Conservation (phyloP, 2,888 invertebrate genomes). For the Synergus laeviventris region DNA sequence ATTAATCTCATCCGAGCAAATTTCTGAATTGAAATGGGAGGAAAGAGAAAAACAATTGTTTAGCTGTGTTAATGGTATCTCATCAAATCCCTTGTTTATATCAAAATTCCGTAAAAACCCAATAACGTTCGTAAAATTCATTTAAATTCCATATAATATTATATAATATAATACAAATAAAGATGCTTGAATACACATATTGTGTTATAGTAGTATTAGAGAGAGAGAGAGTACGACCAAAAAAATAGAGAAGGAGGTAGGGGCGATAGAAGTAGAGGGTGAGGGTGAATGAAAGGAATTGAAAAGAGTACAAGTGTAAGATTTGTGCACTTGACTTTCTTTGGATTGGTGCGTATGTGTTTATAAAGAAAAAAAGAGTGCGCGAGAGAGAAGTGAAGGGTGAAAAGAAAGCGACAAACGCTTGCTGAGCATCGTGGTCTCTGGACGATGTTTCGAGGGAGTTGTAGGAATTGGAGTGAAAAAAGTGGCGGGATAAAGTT, state of each 20-base stretch:
- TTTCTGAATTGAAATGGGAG: not conserved
- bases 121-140: no score
- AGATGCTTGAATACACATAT: not conserved
- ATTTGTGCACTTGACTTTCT: not conserved
- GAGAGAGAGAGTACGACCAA: not conserved
- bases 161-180: not conserved
- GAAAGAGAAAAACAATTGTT: not conserved
- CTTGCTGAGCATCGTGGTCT: constrained; percentile 3
- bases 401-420: constrained; percentile 3
- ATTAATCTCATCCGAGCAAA: no score
- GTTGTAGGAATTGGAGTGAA: constrained; percentile 10
- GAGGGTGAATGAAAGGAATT: constrained; percentile 17
- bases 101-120: no score
- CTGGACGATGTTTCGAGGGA: constrained; percentile 1
- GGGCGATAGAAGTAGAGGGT: not conserved
- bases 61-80: not conserved
- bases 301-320: constrained; percentile 25
- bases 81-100: no score
- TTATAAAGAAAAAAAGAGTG: not conserved
- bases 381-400: not conserved
- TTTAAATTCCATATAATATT: no score
- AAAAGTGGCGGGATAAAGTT: constrained; percentile 7
- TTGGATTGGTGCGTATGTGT: not conserved
- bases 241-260: not conserved
- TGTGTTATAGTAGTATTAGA: constrained; percentile 15